Base-by-base conservation (phyloP, 1,140 invertebrate species). In the Tetramorium simillimum region DNA sequence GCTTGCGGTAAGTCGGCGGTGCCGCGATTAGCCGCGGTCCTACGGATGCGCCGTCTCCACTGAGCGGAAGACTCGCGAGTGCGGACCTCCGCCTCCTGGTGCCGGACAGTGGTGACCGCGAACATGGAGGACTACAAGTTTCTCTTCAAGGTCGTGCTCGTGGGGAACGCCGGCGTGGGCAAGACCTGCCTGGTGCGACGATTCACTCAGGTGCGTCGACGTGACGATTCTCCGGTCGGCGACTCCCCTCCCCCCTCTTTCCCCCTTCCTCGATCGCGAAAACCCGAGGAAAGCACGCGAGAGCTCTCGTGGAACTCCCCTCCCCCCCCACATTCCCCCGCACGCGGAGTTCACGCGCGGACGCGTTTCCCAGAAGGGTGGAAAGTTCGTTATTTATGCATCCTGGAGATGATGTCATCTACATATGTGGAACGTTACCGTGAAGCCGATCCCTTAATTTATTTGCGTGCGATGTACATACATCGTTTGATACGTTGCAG, bases 91-190 rank as follows among this genome's bases (percentile, higher is more conserved):
- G 33, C 75, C 69, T 67, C 58, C 43, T 76, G 58, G 76, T 70
- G 73, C 53, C 49, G 40, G 43, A 60, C 43, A 62, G 69, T 86
- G 12, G 46, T 33, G 33, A 62, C 86, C 60, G 72, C 43, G 67
- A 75, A 77, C 60, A 99, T 99, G 99, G 99, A 99, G 95, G 99
- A 99, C 96, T 99, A 99, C 95, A 99, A 99, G 95, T 99, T 99
- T 96, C 96, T 99, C 87, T 99, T 99, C 95, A 99, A 99, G 97
- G 99, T 99, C 90, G 98, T 99, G 72, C 95, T 99, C 60, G 98
- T 99, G 86, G 98, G 98, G 53, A 99, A 99, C 96, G 98, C 98
- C 90, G 98, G 98, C 51, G 98, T 99, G 87, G 98, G 98, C 46
- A 99, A 99, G 95, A 99, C 98, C 58, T 99, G 98, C 96, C 96